phyloP scores from a whole-genome alignment of 2,888 invertebrate genomes.

The Tinea pellionella region DNA sequence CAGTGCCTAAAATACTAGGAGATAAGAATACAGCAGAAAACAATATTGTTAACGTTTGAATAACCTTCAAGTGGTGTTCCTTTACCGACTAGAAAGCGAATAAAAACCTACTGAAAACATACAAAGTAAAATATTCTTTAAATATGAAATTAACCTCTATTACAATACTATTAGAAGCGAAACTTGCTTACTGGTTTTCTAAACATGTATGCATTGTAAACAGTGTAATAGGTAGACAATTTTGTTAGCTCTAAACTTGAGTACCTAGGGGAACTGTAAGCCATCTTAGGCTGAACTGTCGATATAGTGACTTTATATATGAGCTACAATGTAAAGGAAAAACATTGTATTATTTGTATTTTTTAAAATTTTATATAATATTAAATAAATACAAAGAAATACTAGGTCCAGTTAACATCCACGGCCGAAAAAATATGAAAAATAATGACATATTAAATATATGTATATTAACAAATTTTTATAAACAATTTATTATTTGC shows the following conservation, averaged over 20 bases:
- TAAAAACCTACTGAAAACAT: slow-evolving; percentile 1
- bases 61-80: slow-evolving; percentile 1
- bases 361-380: not conserved
- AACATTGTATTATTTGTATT: not conserved
- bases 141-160: no score
- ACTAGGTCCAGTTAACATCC: no score
- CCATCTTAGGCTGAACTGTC: not conserved
- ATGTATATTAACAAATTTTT: no score
- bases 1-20: not conserved
- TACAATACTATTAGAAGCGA: not conserved
- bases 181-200: not conserved
- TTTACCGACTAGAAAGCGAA: not conserved
- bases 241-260: not conserved
- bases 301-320: not conserved
- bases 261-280: not conserved
- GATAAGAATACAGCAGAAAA: not conserved
- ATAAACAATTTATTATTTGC: no score
- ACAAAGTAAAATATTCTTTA: not conserved
- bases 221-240: slow-evolving; percentile 2
- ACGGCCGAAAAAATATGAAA: no score
- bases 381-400: no score
- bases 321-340: not conserved
- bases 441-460: no score
- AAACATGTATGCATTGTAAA: not conserved
- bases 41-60: not conserved